These are phyloP conservation scores for Trematocara zebra DNA, from an alignment of 2,113 vertebrate species.

Conservation along the genomic window DNA sequence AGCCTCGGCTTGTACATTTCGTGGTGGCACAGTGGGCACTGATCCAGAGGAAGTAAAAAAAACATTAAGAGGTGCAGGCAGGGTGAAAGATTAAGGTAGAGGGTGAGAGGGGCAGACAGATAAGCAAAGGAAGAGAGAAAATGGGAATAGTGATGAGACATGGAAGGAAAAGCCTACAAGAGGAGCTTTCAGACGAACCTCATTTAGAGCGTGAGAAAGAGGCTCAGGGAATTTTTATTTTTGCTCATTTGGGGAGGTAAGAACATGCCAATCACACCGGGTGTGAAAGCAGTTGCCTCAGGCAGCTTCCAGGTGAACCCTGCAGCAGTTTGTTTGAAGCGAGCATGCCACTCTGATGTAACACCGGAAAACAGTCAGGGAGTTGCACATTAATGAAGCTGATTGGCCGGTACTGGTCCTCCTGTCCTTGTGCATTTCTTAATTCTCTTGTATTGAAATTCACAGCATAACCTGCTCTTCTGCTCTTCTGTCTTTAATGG, in stretches of 20 bases:
- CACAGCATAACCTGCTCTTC: not conserved
- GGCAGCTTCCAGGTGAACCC: slow-evolving; percentile 64
- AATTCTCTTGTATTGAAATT: slow-evolving; percentile 14
- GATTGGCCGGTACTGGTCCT: slow-evolving; percentile 1
- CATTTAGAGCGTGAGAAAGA: slow-evolving; percentile 19
- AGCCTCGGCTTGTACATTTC: slow-evolving; percentile 87
- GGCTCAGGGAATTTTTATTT: slow-evolving; percentile 10
- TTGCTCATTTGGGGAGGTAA: slow-evolving; percentile 37
- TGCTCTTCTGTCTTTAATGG: not conserved
- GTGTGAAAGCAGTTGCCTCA: slow-evolving; percentile 55
- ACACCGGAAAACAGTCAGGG: slow-evolving; percentile 21
- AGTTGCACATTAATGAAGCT: slow-evolving; percentile 29
- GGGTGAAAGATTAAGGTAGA: not conserved
- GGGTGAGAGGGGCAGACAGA: not conserved
- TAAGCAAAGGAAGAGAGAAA: not conserved
- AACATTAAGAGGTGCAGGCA: not conserved
- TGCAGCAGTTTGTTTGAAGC: slow-evolving; percentile 56
- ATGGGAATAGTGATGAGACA: not conserved
- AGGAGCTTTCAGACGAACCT: slow-evolving; percentile 2
- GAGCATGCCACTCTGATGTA: slow-evolving; percentile 46
- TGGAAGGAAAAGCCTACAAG: not conserved
- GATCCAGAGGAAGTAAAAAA: slow-evolving; percentile 25
- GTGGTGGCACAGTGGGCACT: slow-evolving; percentile 95
- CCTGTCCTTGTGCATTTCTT: not conserved
- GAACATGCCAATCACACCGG: slow-evolving; percentile 49